Base-by-base conservation (phyloP, 2,888 invertebrate species). In the Zele albiditarsus region DNA sequence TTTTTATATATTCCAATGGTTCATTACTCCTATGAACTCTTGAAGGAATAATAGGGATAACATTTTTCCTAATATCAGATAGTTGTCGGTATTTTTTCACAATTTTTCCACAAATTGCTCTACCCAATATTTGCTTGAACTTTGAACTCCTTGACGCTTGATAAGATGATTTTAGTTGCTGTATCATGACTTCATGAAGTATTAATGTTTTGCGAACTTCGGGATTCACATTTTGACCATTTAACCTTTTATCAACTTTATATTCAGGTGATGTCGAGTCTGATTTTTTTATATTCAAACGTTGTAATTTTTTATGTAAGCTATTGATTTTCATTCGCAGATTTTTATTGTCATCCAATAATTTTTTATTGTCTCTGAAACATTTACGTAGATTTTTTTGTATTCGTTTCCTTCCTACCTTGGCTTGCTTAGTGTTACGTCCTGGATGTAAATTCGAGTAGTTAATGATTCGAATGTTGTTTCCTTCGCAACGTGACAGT, bases 31-130 rank as follows among this genome's bases (percentile, higher is more conserved):
- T 53, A 33, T 23, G 67, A 72, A 75, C 46, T 73, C 53, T 72
- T 38, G 60, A 72, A 72, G 63, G 16, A 28, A 66, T 46, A 23
- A 72, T 49, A 46, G 66, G 33, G 42, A 25, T 58, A 71, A 74
- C 31, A 58, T 67, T 68, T 75, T 73, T 71, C 31, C 12, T 73
- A 20, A 78, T 10, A 23, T 25, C 23, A 27, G 67, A 53, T 46
- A 75, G 58, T 63, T 78, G 58, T 60, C 66, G 69, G 58, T 76
- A 78, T 73, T 78, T 78, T 78, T 75, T 74, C 10, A 76, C 63
- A 53, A 78, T 46, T 71, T 78, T 78, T 49, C 71, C 71, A 65
- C 42, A 38, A 4, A 78, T 68, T 23, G 60, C 72, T 72, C 74
- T 68, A 49, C 76, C 73, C n/a, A 78, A 70, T 46, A 76, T 76